These are phyloP conservation scores for Leptodactylus fallax DNA, from an alignment of 2,797 vertebrate species.

Conservation along the genomic window DNA sequence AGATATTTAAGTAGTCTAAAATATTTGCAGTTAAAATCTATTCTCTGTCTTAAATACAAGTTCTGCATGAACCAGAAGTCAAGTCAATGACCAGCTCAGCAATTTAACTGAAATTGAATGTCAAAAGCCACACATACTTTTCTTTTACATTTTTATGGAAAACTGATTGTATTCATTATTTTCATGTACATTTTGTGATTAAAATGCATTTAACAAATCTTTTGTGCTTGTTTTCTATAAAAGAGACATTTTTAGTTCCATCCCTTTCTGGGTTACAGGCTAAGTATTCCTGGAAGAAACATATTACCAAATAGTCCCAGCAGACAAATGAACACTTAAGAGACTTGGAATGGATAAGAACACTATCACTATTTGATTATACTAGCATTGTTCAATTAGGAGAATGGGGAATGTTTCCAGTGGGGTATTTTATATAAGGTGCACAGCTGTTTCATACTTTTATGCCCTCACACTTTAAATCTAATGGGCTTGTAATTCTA, in stretches of 20 bases:
- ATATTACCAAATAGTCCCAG: slow-evolving; percentile 19
- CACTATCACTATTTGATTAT: slow-evolving; percentile 40
- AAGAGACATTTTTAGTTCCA: slow-evolving; percentile 4
- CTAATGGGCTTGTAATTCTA: slow-evolving; percentile 2
- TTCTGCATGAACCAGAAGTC: too few relatives aligned
- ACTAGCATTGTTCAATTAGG: slow-evolving; percentile 33
- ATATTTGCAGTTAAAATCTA: not conserved
- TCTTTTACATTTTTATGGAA: not conserved
- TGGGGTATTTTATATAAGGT: slow-evolving; percentile 39
- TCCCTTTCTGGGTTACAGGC: slow-evolving; percentile 1
- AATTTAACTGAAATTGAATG: not conserved
- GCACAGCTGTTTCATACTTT: slow-evolving; percentile 35
- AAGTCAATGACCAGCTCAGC: not conserved
- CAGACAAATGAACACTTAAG: slow-evolving; percentile 41
- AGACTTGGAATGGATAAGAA: slow-evolving; percentile 12
- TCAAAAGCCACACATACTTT: not conserved
- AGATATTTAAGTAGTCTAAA: not conserved
- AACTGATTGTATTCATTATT: not conserved
- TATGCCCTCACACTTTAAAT: slow-evolving; percentile 22
- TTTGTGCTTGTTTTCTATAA: not conserved
- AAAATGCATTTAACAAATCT: not conserved
- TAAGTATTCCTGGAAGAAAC: slow-evolving; percentile 27
- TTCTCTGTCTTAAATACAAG: not conserved
- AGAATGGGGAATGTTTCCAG: slow-evolving; percentile 20
- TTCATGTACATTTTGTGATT: not conserved